Conservation (phyloP, 2,888 invertebrate species). For the Ichneumon xanthorius region DNA sequence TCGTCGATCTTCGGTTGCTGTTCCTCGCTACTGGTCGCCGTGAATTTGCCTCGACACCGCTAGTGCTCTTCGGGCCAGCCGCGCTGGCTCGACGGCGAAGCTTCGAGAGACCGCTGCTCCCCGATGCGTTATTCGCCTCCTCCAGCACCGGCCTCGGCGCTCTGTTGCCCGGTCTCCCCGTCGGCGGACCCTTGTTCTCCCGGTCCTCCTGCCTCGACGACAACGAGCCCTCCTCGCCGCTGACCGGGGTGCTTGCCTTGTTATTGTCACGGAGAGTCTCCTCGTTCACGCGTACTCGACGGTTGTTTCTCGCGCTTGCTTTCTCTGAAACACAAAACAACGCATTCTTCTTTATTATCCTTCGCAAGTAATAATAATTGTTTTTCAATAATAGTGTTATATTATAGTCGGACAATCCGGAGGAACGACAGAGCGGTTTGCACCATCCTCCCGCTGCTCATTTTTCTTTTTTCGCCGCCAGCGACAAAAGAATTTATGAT, state of each 20-base stretch:
- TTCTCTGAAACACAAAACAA: constrained; percentile 79
- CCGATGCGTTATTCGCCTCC: constrained; percentile 79
- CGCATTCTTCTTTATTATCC: constrained; percentile 3
- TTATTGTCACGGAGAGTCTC: constrained; percentile 77
- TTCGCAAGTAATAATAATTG: background rate
- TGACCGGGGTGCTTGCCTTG: constrained; percentile 71
- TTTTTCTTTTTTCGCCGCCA: constrained; percentile 63
- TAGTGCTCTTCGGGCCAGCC: constrained; percentile 71
- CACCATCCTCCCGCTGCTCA: constrained; percentile 27
- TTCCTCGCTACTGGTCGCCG: constrained; percentile 74
- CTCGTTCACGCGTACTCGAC: constrained; percentile 81
- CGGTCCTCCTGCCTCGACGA: constrained; percentile 81
- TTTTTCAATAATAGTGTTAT: background rate
- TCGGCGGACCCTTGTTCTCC: constrained; percentile 82
- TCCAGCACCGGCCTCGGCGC: constrained; percentile 80
- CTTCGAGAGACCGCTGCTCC: constrained; percentile 78
- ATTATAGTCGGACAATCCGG: background rate
- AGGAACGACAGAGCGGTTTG: background rate
- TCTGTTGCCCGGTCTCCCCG: constrained; percentile 79
- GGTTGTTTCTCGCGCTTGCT: constrained; percentile 78
- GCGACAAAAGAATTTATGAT: constrained; percentile 77
- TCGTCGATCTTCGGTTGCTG: constrained; percentile 61
- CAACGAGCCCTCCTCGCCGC: constrained; percentile 68
- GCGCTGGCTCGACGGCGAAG: constrained; percentile 78
- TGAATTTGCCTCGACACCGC: constrained; percentile 69